Evolutionary conservation across 2,888 invertebrate species (phyloP), one percentile per base, ranked within the genome.

Genomic region (Phoronis australis): DNA sequence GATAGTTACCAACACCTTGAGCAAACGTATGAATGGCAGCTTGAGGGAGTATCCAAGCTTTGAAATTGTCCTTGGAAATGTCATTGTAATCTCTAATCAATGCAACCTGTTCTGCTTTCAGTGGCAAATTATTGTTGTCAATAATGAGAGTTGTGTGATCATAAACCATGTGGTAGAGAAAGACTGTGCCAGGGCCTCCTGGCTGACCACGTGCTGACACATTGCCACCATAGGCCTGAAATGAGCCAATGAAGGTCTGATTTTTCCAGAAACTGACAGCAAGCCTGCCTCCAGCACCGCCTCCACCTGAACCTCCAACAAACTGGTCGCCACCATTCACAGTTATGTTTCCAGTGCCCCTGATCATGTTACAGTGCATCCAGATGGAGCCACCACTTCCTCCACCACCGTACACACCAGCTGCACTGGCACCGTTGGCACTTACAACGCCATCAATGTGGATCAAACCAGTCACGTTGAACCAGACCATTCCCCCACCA

Each of bases 181-280:
- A 62, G 12, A 64, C 57, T 2, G 62, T 61, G 1, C 67, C 67
- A 1, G 67, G 67, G 5, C 67, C 67, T 12, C 67, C 67, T 3
- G 64, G 60, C 25, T 65, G 62, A 1, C 6, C 22, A 20, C 21
- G 18, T 0, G 27, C 9, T 9, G 49, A 37, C 3, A 48, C 52
- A 38, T 45, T 44, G 1, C 67, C 67, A 37, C 67, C 67, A 43
- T 67, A 59, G 18, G 56, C 50, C 45, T 62, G 54, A 37, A 60
- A 65, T 4, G 48, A 45, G 5, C 67, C 67, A n/a, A 57, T 50
- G 51, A 60, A 68, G 15, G 67, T 66, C 18, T 59, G 51, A 47
- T 68, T 68, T 9, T 55, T 48, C 23, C 48, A 50, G 44, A 66
- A 59, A 43, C 65, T 64, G 18, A 68, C 50, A 4, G 66, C 65